Evolutionary conservation across 1,140 invertebrate genomes (phyloP).

Genomic region (Planococcus citri): DNA sequence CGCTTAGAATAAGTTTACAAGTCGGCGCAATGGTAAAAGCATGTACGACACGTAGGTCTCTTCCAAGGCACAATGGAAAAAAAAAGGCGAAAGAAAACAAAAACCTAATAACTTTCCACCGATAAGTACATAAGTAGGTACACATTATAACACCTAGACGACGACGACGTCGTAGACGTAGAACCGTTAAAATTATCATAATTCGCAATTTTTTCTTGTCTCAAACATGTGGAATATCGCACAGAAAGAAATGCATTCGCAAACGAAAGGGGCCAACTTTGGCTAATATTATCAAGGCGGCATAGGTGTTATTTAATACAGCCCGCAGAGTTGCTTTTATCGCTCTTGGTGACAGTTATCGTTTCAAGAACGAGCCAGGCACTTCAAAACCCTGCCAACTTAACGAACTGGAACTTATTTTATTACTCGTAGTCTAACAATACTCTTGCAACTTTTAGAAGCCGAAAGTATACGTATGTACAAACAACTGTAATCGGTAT

Average conservation of each 20-base stretch:
- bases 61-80: not conserved
- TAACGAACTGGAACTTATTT: constrained; percentile 1
- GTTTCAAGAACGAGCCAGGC: not conserved
- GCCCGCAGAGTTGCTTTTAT: not conserved
- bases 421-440: not conserved
- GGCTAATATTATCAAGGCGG: not conserved
- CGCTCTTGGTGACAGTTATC: not conserved
- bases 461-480: too few relatives aligned
- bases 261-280: too few relatives aligned
- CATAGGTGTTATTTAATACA: not conserved
- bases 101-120: not conserved
- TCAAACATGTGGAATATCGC: too few relatives aligned
- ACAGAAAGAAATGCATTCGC: too few relatives aligned
- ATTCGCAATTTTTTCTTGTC: too few relatives aligned
- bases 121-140: too few relatives aligned
- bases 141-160: constrained; percentile 5
- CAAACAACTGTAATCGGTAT: too few relatives aligned
- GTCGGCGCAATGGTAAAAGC: not conserved
- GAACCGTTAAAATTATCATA: not conserved
- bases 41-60: not conserved
- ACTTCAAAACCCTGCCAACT: not conserved
- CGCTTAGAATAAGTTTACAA: not conserved
- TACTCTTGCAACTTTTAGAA: not conserved
- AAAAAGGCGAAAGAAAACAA: not conserved
- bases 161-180: too few relatives aligned